Base-by-base conservation (phyloP, 2,888 invertebrate species). In the Nezara viridula region DNA sequence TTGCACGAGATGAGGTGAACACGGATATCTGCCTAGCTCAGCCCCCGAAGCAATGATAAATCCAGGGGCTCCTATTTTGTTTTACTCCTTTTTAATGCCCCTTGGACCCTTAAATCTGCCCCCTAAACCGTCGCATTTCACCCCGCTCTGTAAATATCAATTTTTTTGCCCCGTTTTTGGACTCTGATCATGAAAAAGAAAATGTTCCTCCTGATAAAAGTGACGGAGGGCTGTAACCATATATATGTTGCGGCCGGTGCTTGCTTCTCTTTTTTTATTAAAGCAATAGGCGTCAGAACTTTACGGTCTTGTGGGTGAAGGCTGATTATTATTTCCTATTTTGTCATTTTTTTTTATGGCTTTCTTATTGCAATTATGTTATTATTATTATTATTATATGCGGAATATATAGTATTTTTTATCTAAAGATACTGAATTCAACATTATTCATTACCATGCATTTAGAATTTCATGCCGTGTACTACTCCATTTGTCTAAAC, bases 41-140 rank as follows among this genome's bases (percentile, higher is more conserved):
- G 81, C 81, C 44, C 44, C n/a, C 44, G 44, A 24, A 77, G 27
- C 77, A 24, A 6, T 40, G 40, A 81, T 81, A 81, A 81, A 81
- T 81, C 81, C 81, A 7, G 40, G 24, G 24, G 44, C 14, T 47
- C n/a, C 14, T 40, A 44, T 81, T 44, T 81, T 81, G 81, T 81
- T 81, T 81, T 81, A 47, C 81, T 81, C 44, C 81, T 81, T 81
- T 81, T 81, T 81, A 81, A 81, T 81, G 81, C 81, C 81, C 44
- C 44, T n/a, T 44, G 2, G 37, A 14, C 24, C 44, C 81, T 81
- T 47, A 81, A 81, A 44, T 47, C 81, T 14, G 21, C 81, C 44
- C 24, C n/a, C 9, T n/a, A 24, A 44, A 44, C 44, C 4, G 44
- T 81, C 81, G 14, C 81, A 81, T 81, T 81, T 81, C 81, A 81